Base-by-base conservation (phyloP, 2,113 vertebrate genomes). In the Poecile atricapillus region DNA sequence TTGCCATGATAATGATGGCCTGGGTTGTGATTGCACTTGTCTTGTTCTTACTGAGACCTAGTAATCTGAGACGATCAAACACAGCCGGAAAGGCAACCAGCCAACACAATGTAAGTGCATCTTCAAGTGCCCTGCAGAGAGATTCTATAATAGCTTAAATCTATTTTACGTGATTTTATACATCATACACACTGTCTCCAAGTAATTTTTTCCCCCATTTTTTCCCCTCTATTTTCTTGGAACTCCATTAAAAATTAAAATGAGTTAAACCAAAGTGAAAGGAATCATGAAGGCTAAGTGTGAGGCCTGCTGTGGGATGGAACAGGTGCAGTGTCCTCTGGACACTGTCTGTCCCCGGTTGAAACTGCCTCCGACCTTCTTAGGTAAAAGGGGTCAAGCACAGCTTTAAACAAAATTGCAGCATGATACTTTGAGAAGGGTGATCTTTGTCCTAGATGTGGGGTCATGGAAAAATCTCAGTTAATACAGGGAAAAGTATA, bases 1-100 rank as follows among this genome's bases (percentile, higher is more conserved):
- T 99, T 80, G 98, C 98, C 46, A 98, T 99, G 98, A 98, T 99
- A 81, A 95, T 99, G 96, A 98, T 99, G 98, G 99, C 98, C 84
- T 99, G 99, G 99, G 92, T 99, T 88, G 97, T 99, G 81, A 97
- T 99, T 85, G 99, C 98, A 39, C 95, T 99, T 84, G 94, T 99
- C 83, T 96, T 99, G 91, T 99, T 99, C 97, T 96, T 99, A 89
- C 95, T 99, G 92, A 98, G 99, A 89, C 99, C 99, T 41, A 95
- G 97, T 65, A 99, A 98, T 90, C 97, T 99, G 79, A 98, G 99
- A 97, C 97, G 98, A 95, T 93, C 98, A 59, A 98, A 87, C 76
- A 85, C 97, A 78, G 88, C 97, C 5, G 98, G 98, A 69, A 99
- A 99, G 95, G 98, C 98, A 73, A 82, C 93, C 46, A 98, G 98